Base-by-base conservation (phyloP, 2,888 invertebrate genomes). In the Himalopsyche japonica region DNA sequence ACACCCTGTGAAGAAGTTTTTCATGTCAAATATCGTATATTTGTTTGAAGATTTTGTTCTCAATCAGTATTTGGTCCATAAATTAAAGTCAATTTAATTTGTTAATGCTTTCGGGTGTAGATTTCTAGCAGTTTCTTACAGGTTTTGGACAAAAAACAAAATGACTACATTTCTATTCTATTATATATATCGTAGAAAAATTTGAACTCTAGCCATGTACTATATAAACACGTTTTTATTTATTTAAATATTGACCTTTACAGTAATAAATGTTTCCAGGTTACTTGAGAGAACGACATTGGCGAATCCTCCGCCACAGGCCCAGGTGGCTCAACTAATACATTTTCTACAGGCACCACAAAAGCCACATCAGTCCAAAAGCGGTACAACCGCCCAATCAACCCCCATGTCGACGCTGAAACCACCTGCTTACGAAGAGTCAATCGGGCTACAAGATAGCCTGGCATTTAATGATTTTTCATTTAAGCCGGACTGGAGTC, bases 291-390 rank as follows among this genome's bases (percentile, higher is more conserved):
- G 95, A 78, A 95, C 94, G 89, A 95, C 94, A 88, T 90, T 94
- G 48, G 92, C 93, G 89, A 92, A 91, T 87, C 90, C 92, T 47
- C 88, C 89, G 79, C 88, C 88, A 6, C 93, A 91, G 90, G 93
- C 93, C 37, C 94, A 95, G 92, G 95, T 96, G 88, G 95, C 94
- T 80, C 96, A 96, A 88, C 91, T 97, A 85, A 95, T 96, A 82
- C 95, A 95, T 89, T 95, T 96, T 90, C 93, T 96, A 7, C 95
- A 96, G 88, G 91, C 93, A 76, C 90, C 92, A 85, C 91, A 90
- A 88, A 92, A 90, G 84, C 90, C 91, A 87, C 90, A 91, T 85
- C 90, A 90, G 88, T 87, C 86, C 89, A 57, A 57, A 57, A 57
- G 57, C 15, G 92, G 90, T 18, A 90, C 91, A 88, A 89, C 90